Evolutionary conservation across 2,113 vertebrate species (phyloP).

Genomic region (Aspiorhynchus laticeps): DNA sequence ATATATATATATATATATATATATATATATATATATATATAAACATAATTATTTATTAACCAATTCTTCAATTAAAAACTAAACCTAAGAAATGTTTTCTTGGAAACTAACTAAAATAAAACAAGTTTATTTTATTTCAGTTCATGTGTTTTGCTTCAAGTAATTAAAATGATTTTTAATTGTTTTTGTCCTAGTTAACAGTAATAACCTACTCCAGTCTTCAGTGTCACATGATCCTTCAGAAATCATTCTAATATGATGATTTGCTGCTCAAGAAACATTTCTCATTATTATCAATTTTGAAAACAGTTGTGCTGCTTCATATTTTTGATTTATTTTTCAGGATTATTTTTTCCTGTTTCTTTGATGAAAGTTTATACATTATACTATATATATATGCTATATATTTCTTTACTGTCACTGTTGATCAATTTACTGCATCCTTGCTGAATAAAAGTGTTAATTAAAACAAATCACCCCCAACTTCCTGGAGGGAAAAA

Average conservation of each 20-base stretch:
- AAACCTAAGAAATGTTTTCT: too few relatives aligned
- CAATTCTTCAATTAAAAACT: too few relatives aligned
- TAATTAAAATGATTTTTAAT: too few relatives aligned
- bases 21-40: too few relatives aligned
- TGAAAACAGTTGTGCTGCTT: background rate
- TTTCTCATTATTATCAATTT: background rate
- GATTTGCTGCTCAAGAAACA: background rate
- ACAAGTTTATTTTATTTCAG: too few relatives aligned
- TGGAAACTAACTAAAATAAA: too few relatives aligned
- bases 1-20: too few relatives aligned
- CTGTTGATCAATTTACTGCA: background rate
- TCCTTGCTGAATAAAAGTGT: background rate
- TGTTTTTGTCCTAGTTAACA: too few relatives aligned
- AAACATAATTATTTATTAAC: too few relatives aligned
- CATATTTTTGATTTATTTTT: background rate
- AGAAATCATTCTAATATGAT: background rate
- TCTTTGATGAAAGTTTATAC: too few relatives aligned
- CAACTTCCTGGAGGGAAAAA: background rate
- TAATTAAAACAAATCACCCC: background rate
- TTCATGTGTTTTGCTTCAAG: too few relatives aligned
- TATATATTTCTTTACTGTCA: background rate
- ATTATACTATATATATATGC: too few relatives aligned
- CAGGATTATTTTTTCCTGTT: background rate
- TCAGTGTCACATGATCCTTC: background rate
- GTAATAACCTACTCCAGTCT: background rate